phyloP scores from a whole-genome alignment of 2,888 invertebrate genomes.

The Macaria notata region DNA sequence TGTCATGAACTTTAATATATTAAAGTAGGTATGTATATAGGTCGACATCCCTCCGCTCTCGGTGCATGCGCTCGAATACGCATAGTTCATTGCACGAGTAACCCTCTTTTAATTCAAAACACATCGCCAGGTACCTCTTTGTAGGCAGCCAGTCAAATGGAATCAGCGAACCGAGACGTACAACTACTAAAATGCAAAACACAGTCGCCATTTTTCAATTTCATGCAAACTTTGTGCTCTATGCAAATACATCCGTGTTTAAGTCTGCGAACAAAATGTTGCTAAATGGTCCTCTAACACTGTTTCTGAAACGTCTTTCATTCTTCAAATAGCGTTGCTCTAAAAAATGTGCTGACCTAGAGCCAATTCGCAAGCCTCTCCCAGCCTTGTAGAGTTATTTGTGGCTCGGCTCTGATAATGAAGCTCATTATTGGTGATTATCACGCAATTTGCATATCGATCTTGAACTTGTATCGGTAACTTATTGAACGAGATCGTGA shows the following conservation, averaged over 20 bases:
- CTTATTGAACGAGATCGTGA: constrained; percentile 7
- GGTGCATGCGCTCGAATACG: background rate
- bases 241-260: constrained; percentile 2
- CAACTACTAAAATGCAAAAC: constrained; percentile 6
- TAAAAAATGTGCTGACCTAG: constrained; percentile 17
- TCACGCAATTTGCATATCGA: constrained; percentile 24
- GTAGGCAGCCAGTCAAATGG: constrained; percentile 3
- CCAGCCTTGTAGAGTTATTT: constrained; percentile 24
- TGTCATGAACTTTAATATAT: no score
- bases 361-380: constrained; percentile 20
- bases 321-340: background rate
- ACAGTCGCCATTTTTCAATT: constrained; percentile 7
- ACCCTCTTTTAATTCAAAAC: constrained; percentile 12
- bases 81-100: constrained; percentile 11
- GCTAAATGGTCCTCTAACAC: background rate
- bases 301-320: background rate
- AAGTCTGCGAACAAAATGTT: background rate
- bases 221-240: constrained; percentile 1
- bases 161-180: constrained; percentile 5
- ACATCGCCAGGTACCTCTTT: constrained; percentile 1
- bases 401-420: constrained; percentile 16
- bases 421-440: constrained; percentile 23
- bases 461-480: constrained; percentile 24
- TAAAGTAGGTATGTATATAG: no score
- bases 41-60: background rate